These are phyloP conservation scores for Leptinotarsa lineolata DNA, from an alignment of 1,140 invertebrate genomes.

Conservation along the genomic window DNA sequence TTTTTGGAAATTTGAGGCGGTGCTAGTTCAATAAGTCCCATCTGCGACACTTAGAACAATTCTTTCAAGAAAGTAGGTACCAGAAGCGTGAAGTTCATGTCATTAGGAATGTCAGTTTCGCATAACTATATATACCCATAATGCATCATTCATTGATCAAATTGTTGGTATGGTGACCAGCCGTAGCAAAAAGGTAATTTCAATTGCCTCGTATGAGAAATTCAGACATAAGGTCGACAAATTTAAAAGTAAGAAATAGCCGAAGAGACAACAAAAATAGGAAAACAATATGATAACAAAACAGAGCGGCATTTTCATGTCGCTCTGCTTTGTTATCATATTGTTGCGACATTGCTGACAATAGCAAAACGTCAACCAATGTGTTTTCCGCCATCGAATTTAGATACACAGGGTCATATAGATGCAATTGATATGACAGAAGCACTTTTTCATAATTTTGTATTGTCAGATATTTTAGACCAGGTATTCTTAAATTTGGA, in stretches of 20 bases:
- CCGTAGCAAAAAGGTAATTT: conserved; percentile 1
- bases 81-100: neutral
- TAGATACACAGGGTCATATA: neutral
- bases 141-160: neutral
- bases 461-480: neutral
- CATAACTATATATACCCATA: no score
- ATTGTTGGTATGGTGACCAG: neutral
- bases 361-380: conserved; percentile 9
- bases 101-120: neutral
- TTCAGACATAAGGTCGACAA: conserved; percentile 9
- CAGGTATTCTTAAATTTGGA: neutral
- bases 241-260: conserved; percentile 1
- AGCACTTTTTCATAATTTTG: neutral
- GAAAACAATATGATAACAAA: neutral
- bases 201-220: neutral
- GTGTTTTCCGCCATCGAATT: conserved; percentile 5
- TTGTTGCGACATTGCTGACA: conserved; percentile 6
- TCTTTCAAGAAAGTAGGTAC: neutral
- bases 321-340: no score
- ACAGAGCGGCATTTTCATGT: neutral
- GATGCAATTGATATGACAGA: neutral
- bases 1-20: neutral
- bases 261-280: conserved; percentile 3
- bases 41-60: conserved; percentile 9
- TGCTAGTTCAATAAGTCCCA: conserved; percentile 17